Conservation (phyloP, 64 coral and sea anemone species). For the Stylophora pistillata region DNA sequence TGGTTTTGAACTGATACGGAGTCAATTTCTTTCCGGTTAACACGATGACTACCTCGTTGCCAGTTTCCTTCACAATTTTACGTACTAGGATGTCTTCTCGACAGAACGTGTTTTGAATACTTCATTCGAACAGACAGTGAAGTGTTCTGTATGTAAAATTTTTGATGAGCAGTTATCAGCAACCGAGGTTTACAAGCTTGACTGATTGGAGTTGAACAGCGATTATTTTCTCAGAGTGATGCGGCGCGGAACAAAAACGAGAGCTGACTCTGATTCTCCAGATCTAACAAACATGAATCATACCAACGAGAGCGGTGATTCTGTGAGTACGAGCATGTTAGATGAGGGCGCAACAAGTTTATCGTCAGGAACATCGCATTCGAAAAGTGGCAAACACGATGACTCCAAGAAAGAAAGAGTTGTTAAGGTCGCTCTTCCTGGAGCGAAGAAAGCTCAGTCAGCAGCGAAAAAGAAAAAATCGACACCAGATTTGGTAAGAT, state of each 20-base stretch:
- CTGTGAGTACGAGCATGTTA: constrained; percentile 16
- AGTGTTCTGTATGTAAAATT: background rate
- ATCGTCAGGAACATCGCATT: background rate
- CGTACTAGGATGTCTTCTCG: background rate
- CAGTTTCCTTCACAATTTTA: constrained; percentile 17
- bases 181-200: background rate
- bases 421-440: constrained; percentile 24
- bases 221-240: constrained; percentile 12
- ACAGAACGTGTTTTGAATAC: background rate
- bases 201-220: background rate
- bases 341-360: constrained; percentile 30
- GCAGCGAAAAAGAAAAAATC: constrained; percentile 85
- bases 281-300: constrained; percentile 38
- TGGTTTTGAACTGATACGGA: constrained; percentile 33
- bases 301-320: background rate
- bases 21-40: constrained; percentile 23
- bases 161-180: constrained; percentile 16
- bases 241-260: constrained; percentile 25
- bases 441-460: constrained; percentile 69
- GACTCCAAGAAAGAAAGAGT: constrained; percentile 26
- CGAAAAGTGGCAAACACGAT: constrained; percentile 22
- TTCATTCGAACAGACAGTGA: background rate
- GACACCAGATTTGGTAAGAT: constrained; percentile 83
- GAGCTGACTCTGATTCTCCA: constrained; percentile 25
- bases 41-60: constrained; percentile 31